A percentile compares a stretch with the other conserved stretches of the same genome.
phyloP scores from a whole-genome alignment of 2,113 vertebrate species.

The Siphamia tubifer region DNA sequence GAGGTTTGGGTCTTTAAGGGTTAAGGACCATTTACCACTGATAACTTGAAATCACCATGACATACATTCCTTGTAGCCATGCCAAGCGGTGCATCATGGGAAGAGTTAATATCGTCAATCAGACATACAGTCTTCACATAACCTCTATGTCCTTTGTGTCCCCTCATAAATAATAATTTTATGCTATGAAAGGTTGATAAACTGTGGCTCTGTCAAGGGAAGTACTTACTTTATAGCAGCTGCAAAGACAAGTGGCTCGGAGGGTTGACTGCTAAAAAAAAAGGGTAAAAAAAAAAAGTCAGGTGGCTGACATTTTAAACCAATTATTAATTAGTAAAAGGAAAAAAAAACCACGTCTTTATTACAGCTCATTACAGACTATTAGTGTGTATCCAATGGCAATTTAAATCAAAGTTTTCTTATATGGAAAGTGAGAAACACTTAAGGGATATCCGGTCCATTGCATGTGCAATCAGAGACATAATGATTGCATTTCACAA shows the following conservation, averaged over 20 bases:
- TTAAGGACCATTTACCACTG: too few relatives aligned
- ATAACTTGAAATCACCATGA: constrained; percentile 1
- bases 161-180: background rate
- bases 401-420: too few relatives aligned
- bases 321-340: background rate
- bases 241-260: background rate
- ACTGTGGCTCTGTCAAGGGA: background rate
- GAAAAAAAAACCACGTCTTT: background rate
- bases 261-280: too few relatives aligned
- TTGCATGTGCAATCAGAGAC: too few relatives aligned
- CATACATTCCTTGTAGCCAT: background rate
- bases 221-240: background rate
- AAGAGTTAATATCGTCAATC: constrained; percentile 9
- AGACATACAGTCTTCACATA: constrained; percentile 1
- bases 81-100: background rate
- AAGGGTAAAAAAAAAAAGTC: too few relatives aligned
- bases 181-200: background rate
- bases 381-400: too few relatives aligned
- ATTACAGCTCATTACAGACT: background rate
- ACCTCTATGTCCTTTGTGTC: background rate
- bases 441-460: too few relatives aligned
- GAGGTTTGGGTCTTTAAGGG: too few relatives aligned
- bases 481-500: too few relatives aligned
- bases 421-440: too few relatives aligned
- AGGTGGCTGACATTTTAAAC: too few relatives aligned